These are phyloP conservation scores for Alitta virens DNA, from an alignment of 2,888 invertebrate genomes.

Conservation along the genomic window DNA sequence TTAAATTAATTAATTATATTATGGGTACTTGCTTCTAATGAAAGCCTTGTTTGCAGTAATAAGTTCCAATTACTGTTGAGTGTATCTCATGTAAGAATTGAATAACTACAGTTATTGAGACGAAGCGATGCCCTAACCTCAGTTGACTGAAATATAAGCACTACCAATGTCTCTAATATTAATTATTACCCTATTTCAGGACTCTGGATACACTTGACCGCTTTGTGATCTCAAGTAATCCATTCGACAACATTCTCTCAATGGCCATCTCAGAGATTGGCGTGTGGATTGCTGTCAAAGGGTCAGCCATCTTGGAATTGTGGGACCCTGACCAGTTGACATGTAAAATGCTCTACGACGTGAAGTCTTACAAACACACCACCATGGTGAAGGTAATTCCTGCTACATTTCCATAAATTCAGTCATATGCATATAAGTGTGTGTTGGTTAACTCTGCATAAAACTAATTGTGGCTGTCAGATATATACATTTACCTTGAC, in stretches of 20 bases:
- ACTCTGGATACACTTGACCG: constrained; percentile 56
- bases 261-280: constrained; percentile 49
- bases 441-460: neutral
- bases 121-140: too few species aligned
- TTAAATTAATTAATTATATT: too few species aligned
- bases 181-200: constrained; percentile 43
- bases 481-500: neutral
- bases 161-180: too few species aligned
- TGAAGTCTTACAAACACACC: constrained; percentile 49
- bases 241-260: constrained; percentile 58
- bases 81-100: too few species aligned
- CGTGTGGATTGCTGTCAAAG: constrained; percentile 59
- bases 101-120: too few species aligned
- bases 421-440: neutral
- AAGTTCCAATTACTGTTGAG: too few species aligned
- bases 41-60: too few species aligned
- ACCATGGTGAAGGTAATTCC: constrained; percentile 45
- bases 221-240: constrained; percentile 59
- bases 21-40: too few species aligned
- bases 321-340: constrained; percentile 58
- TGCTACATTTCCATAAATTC: neutral
- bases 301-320: constrained; percentile 60
- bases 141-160: too few species aligned
- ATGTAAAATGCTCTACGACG: constrained; percentile 60
- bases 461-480: neutral